Percentiles rank a stretch among this genome's conserved stretches.
phyloP scores from a whole-genome alignment of 2,113 vertebrate species.

The Arothron firmamentum region DNA sequence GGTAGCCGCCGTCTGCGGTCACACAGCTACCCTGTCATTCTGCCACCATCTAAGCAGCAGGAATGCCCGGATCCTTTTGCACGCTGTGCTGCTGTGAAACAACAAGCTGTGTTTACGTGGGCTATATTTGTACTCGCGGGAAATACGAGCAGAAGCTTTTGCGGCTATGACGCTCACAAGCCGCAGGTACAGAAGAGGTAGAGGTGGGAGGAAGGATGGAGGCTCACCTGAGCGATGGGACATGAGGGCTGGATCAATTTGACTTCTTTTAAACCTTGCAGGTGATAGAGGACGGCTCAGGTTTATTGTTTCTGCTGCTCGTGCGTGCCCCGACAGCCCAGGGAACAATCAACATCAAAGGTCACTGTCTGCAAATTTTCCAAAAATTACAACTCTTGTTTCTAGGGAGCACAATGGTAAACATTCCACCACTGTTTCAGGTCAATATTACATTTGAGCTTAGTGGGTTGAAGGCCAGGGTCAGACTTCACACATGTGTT shows the following conservation, averaged over 20 bases:
- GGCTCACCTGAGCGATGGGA: constrained; percentile 12
- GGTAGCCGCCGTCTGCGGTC: constrained; percentile 56
- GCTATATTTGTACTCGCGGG: constrained; percentile 51
- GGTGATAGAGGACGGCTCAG: neutral
- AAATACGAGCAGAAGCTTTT: constrained; percentile 52
- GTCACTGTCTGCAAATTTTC: constrained; percentile 16
- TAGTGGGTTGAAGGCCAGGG: constrained; percentile 2
- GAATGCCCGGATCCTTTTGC: constrained; percentile 20
- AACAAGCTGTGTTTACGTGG: constrained; percentile 56
- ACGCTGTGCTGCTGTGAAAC: constrained; percentile 19
- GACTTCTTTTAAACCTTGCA: neutral
- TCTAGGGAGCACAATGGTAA: constrained; percentile 37
- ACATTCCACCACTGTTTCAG: constrained; percentile 62
- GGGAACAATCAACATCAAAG: constrained; percentile 58
- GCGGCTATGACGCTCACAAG: constrained; percentile 18
- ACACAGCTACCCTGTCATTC: constrained; percentile 51
- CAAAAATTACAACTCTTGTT: constrained; percentile 24
- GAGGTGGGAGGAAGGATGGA: constrained; percentile 4
- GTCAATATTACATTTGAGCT: constrained; percentile 55
- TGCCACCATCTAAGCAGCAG: constrained; percentile 43
- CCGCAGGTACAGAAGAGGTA: constrained; percentile 32
- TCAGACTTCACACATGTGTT: constrained; percentile 42
- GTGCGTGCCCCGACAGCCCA: constrained; percentile 10
- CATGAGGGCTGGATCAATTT: constrained; percentile 1
- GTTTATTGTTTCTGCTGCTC: neutral